phyloP scores from a whole-genome alignment of 2,113 vertebrate species.

The Microcebus lehilahytsara region DNA sequence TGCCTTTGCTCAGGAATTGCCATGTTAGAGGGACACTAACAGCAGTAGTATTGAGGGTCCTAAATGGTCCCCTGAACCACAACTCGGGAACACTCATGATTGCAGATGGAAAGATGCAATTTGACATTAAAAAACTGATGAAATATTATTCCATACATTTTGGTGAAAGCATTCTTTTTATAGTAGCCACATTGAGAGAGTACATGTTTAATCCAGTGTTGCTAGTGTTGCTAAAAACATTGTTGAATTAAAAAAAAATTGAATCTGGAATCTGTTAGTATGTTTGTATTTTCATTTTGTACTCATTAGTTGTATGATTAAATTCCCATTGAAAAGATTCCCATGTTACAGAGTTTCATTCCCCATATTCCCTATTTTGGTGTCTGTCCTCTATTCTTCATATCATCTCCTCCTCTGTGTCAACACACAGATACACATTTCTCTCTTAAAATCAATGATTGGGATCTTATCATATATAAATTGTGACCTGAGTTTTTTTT shows the following conservation, averaged over 20 bases:
- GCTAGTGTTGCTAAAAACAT: not conserved
- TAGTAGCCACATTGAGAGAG: not conserved
- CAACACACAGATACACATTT: not conserved
- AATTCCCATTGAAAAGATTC: not conserved
- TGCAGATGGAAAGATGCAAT: not conserved
- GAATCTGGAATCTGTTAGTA: constrained; percentile 32
- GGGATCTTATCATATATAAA: not conserved
- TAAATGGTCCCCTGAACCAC: not conserved
- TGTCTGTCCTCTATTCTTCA: not conserved
- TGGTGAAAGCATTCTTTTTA: not conserved
- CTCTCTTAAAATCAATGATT: not conserved
- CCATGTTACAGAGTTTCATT: not conserved
- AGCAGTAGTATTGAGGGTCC: not conserved
- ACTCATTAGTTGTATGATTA: not conserved
- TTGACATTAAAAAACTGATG: not conserved
- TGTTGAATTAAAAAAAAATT: not conserved
- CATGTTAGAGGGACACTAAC: not conserved
- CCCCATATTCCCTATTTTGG: not conserved
- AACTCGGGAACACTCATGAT: not conserved
- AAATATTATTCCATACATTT: not conserved
- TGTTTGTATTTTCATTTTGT: not conserved
- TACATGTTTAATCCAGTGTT: not conserved
- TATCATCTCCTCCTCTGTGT: not conserved
- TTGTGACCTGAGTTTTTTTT: not conserved
- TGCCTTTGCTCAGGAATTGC: not conserved